Base-by-base conservation (phyloP, 2,113 vertebrate species). In the Ophthalmolycus amberensis region DNA sequence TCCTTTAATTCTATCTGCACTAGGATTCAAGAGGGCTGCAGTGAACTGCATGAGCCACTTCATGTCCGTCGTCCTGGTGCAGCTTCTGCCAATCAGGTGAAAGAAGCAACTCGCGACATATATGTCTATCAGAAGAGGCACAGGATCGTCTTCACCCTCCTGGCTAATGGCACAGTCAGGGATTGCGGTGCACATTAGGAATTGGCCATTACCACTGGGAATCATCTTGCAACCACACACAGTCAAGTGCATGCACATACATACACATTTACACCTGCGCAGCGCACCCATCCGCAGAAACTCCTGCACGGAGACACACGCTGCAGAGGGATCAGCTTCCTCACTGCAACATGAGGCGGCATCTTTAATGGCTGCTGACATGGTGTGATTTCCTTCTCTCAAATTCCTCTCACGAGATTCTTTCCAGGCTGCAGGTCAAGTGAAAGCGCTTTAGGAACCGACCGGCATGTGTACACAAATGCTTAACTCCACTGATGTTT, bases 321-420 rank as follows among this genome's bases (percentile, higher is more conserved):
- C 85, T 85, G 79, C 87, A 72, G 75, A 67, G 67, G 79, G 91
- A 86, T 92, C 81, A 15, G 40, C 82, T 91, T 92, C 85, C 88
- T 82, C 68, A 0, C 56, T 85, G 88, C 79, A 90, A 85, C 90
- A 75, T 11, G 83, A 90, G 86, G 86, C 46, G 79, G 71, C 74
- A 65, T 90, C 88, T 90, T 87, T 91, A 87, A 89, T 85, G 85
- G 83, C 86, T 91, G 90, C 92, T 93, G 92, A 92, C 82, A 88
- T 82, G 72, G 81, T 91, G 89, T 77, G 75, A 91, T 85, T 87
- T 94, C 90, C 88, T 86, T 63, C 82, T 85, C 83, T 89, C 84
- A 62, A 16, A 90, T 92, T 94, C 75, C 87, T 90, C 77, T 27
- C 64, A 52, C 75, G 8, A 60, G 80, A 90, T 92, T 91, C 86